phyloP scores from a whole-genome alignment of 2,797 vertebrate species.

The Brachyrhaphis roseni region DNA sequence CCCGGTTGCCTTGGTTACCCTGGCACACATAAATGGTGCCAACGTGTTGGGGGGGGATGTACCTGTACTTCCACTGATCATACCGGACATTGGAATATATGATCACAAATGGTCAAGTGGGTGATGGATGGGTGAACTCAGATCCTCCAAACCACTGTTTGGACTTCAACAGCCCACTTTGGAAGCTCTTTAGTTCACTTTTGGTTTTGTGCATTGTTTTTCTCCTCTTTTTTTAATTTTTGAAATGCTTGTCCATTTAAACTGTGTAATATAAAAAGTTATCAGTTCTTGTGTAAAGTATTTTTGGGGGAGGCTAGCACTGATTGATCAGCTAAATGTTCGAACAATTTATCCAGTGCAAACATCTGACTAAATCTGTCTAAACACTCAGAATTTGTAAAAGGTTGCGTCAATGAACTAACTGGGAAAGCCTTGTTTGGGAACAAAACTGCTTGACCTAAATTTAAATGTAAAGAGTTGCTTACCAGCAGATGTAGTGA shows the following conservation, averaged over 20 bases:
- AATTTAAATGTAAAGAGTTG: not conserved
- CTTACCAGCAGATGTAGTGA: not conserved
- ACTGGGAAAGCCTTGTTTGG: not conserved
- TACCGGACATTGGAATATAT: slow-evolving; percentile 13
- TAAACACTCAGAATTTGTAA: not conserved
- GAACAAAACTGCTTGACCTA: not conserved
- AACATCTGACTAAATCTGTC: not conserved
- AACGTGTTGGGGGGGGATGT: slow-evolving; percentile 17
- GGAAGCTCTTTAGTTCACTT: not conserved
- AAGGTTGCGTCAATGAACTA: not conserved
- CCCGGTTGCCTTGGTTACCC: slow-evolving; percentile 8
- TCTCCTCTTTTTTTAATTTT: not conserved
- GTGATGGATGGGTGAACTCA: not conserved
- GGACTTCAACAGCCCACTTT: not conserved
- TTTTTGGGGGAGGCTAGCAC: not conserved
- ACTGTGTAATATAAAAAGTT: not conserved
- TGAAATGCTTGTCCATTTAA: slow-evolving; percentile 5
- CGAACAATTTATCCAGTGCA: slow-evolving; percentile 8
- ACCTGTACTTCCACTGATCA: slow-evolving; percentile 6
- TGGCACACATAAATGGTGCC: slow-evolving; percentile 11
- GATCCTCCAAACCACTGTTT: slow-evolving; percentile 18
- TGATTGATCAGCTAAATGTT: slow-evolving; percentile 6
- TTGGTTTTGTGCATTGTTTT: slow-evolving; percentile 9
- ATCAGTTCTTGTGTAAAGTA: slow-evolving; percentile 7
- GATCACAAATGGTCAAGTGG: slow-evolving; percentile 13